Percentiles rank a stretch among this genome's conserved stretches.
These are phyloP conservation scores for Suricata suricatta DNA, from an alignment of 2,113 vertebrate genomes.

Conservation along the genomic window DNA sequence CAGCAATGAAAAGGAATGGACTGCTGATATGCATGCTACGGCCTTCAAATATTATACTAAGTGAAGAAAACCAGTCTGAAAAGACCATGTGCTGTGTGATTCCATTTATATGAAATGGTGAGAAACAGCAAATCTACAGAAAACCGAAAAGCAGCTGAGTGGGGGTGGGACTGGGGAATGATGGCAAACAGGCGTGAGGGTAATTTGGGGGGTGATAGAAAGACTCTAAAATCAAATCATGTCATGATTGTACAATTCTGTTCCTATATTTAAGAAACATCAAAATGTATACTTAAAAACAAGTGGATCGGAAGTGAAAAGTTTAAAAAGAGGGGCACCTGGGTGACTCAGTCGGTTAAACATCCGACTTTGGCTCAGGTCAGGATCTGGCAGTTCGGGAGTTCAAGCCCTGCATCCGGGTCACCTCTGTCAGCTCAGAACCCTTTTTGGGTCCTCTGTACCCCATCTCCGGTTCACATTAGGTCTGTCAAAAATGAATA, in stretches of 20 bases:
- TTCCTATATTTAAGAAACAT: neutral
- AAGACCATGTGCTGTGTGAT: neutral
- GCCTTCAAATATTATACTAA: neutral
- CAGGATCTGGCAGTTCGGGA: too few relatives aligned
- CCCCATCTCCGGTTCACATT: too few relatives aligned
- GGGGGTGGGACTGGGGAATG: neutral
- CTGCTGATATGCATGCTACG: neutral
- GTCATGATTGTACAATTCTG: neutral
- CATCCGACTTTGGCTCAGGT: too few relatives aligned
- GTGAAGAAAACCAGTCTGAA: neutral
- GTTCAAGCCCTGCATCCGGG: too few relatives aligned
- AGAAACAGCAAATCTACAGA: constrained; percentile 3
- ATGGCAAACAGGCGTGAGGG: neutral
- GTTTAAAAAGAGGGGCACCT: neutral
- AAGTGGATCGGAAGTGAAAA: neutral
- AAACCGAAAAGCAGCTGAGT: neutral
- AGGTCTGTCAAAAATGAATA: too few relatives aligned
- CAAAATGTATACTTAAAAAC: neutral
- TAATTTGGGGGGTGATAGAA: neutral
- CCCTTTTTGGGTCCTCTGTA: too few relatives aligned
- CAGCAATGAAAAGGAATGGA: neutral
- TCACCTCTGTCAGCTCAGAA: too few relatives aligned
- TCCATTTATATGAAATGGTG: neutral
- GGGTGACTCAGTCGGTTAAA: too few relatives aligned
- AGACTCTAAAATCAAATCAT: neutral